phyloP scores from a whole-genome alignment of 2,113 vertebrate genomes.

The Microcebus griseorufus region DNA sequence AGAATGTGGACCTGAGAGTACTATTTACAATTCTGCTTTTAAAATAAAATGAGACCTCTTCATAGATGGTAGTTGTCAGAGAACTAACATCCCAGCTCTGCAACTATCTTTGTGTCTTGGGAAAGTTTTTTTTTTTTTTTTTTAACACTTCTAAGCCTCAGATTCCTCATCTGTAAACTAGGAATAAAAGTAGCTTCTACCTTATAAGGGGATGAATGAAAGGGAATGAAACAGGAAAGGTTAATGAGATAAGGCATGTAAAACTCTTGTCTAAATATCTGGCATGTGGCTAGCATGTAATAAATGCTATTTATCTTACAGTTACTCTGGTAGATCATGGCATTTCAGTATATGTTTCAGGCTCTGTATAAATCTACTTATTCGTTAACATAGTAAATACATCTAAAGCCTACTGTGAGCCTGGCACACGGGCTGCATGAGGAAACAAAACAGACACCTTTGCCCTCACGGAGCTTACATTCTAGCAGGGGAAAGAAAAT shows the following conservation, averaged over 20 bases:
- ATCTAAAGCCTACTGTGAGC: background rate
- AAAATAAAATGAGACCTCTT: slow-evolving; percentile 3
- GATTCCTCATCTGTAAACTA: background rate
- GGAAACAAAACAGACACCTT: background rate
- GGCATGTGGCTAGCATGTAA: background rate
- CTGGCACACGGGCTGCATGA: background rate
- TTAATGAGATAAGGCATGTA: background rate
- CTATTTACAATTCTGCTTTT: background rate
- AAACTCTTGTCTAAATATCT: background rate
- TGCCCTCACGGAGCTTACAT: background rate
- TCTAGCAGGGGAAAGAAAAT: background rate
- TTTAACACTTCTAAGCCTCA: background rate
- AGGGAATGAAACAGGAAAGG: background rate
- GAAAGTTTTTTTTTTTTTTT: background rate
- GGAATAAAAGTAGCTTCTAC: background rate
- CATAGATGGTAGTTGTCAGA: background rate
- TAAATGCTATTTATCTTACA: background rate
- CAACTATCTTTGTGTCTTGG: background rate
- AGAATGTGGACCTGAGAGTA: background rate
- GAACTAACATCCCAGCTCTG: background rate
- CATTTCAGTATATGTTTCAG: background rate
- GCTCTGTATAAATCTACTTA: background rate
- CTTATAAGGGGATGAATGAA: background rate
- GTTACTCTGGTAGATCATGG: background rate
- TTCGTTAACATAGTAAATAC: background rate